These are phyloP conservation scores for Aphelinus atriplicis DNA, from an alignment of 1,140 invertebrate species.

Conservation along the genomic window DNA sequence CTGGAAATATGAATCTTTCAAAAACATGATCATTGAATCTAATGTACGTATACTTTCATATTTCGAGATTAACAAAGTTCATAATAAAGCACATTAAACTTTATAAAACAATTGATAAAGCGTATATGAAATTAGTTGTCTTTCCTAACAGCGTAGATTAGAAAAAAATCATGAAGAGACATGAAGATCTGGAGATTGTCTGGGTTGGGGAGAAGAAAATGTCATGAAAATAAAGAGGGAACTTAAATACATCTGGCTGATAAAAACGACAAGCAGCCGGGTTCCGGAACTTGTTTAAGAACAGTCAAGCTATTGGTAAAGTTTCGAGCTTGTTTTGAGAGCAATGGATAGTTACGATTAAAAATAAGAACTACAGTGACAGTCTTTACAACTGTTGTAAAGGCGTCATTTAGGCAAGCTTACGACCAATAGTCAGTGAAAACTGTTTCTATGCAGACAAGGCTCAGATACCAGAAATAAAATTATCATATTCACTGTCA, in stretches of 20 bases:
- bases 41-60: too few species aligned
- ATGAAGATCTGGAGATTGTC: neutral
- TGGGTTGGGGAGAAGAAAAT: neutral
- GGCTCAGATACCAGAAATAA: too few species aligned
- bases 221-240: neutral
- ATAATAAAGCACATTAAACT: too few species aligned
- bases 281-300: neutral
- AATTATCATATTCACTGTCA: too few species aligned
- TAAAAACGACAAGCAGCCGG: neutral
- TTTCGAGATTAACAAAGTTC: too few species aligned
- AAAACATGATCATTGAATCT: too few species aligned
- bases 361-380: neutral
- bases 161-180: neutral
- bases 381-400: neutral
- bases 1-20: too few species aligned
- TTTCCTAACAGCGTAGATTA: neutral
- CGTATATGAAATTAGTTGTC: too few species aligned
- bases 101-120: too few species aligned
- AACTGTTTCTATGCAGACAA: too few species aligned
- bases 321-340: neutral
- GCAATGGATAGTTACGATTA: slow-evolving; percentile 1
- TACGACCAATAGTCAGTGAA: too few species aligned
- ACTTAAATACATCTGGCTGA: neutral
- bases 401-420: too few species aligned
- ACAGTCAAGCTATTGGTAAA: neutral